Conservation (phyloP, 2,888 invertebrate genomes). For the Mesorhabditis spiculigera region DNA sequence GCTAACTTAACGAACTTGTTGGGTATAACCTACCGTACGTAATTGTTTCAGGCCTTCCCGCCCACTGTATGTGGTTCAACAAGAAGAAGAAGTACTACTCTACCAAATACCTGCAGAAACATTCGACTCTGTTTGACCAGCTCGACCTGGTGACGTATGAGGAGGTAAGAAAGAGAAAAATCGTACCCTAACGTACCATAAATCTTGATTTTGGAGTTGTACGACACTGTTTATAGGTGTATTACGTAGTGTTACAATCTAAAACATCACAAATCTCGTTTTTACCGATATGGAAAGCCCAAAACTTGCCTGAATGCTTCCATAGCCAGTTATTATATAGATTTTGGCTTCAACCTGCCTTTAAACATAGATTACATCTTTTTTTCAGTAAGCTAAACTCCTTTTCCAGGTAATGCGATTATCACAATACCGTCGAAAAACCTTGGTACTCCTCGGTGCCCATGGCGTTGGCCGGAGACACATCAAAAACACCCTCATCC, state of each 20-base stretch:
- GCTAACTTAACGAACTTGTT: too few relatives aligned
- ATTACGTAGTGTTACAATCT: too few relatives aligned
- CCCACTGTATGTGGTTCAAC: slow-evolving; percentile 98
- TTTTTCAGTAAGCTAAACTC: too few relatives aligned
- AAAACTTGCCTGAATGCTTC: too few relatives aligned
- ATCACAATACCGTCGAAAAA: slow-evolving; percentile 65
- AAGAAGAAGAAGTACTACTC: slow-evolving; percentile 84
- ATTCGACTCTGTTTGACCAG: slow-evolving; percentile 74
- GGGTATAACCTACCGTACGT: too few relatives aligned
- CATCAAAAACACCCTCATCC: slow-evolving; percentile 97
- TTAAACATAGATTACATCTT: too few relatives aligned
- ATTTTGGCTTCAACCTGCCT: too few relatives aligned
- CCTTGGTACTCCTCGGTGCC: slow-evolving; percentile 69
- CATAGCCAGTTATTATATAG: too few relatives aligned
- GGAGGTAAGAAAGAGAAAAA: slow-evolving; percentile 71
- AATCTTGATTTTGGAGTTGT: background rate
- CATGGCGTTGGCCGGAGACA: slow-evolving; percentile 97
- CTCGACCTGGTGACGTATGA: slow-evolving; percentile 98
- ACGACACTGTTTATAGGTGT: background rate
- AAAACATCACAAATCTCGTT: too few relatives aligned
- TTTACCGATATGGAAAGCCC: too few relatives aligned
- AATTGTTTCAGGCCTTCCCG: slow-evolving; percentile 69
- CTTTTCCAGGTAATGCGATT: slow-evolving; percentile 54
- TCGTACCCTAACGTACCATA: too few relatives aligned
- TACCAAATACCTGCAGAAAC: slow-evolving; percentile 97